These are phyloP conservation scores for Lepidocyrtoides sp. DNA, from an alignment of 2,888 invertebrate genomes.

Conservation along the genomic window DNA sequence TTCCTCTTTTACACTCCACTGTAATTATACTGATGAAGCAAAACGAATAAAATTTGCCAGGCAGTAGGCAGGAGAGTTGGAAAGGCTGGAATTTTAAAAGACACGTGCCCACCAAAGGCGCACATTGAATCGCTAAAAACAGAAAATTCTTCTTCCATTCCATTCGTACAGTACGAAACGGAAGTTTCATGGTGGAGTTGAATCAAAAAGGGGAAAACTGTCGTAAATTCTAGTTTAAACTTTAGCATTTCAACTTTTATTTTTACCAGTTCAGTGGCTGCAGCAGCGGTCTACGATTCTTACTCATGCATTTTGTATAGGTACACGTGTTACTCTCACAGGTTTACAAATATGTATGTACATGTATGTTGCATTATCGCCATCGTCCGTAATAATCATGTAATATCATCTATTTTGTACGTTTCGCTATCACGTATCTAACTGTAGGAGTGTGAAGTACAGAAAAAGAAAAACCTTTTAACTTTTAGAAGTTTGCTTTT, in stretches of 20 bases:
- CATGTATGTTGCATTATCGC: neutral
- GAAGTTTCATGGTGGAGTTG: constrained; percentile 24
- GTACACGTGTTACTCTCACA: neutral
- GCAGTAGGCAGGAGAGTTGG: neutral
- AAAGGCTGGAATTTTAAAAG: constrained; percentile 12
- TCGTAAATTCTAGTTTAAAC: constrained; percentile 67
- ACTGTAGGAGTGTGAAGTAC: neutral
- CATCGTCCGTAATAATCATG: neutral
- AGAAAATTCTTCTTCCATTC: neutral
- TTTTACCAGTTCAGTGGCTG: neutral
- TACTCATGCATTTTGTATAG: neutral
- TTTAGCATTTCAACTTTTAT: constrained; percentile 30
- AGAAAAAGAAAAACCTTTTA: neutral
- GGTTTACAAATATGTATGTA: too few relatives aligned
- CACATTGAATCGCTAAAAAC: neutral
- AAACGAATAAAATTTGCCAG: neutral
- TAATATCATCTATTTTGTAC: neutral
- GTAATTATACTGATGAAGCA: constrained; percentile 53
- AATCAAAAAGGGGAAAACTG: constrained; percentile 32
- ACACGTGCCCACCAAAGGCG: neutral
- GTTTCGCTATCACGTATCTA: neutral
- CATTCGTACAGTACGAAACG: neutral
- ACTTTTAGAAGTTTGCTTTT: neutral
- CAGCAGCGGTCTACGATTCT: too few relatives aligned
- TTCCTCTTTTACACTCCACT: constrained; percentile 8